Evolutionary conservation across 2,113 vertebrate genomes (phyloP), one percentile per base, ranked within the genome.

Genomic region (Sturnira hondurensis): DNA sequence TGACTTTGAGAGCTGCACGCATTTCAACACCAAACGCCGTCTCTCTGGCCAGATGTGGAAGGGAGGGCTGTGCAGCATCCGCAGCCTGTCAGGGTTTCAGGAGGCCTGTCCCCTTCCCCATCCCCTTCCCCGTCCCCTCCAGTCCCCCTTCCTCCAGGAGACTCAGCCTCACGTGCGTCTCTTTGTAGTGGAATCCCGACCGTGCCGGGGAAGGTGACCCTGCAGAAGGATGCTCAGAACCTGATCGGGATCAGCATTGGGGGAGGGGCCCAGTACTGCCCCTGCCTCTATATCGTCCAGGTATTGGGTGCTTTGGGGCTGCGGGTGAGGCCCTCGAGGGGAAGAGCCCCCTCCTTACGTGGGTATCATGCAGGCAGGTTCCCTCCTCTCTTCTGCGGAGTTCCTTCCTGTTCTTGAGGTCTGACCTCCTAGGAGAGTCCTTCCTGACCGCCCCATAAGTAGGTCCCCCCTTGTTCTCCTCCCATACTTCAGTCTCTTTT

Each of bases 271-370:
- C 99, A 99, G 97, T 99, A 99, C 98, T 99, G 99, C 10, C 99
- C 99, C 45, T 99, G 99, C 93, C 99, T 99, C 93, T 99, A 99
- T 94, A 99, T 99, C n/a, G 99, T 99, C 58, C 99, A 99, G 99
- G 99, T 99, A 83, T 7, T 33, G 94, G 78, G 63, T 20, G 16
- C 0, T 4, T 26, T 52, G n/a, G 56, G 52, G 28, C 52, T 3
- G 33, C 87, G 70, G 10, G 24, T 4, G 1, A 70, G 63, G 65
- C 28, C 47, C 45, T 61, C 17, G n/a, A 33, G 9, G 13, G n/a
- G 63, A 12, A 2, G 4, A 36, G 41, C 47, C 71, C 13, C 31
- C 41, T 50, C 13, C 38, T 26, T 47, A 2, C 76, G 28, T 13
- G 17, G 47, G n/a, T 22, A 5, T 26, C 85, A 19, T 26, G 22